phyloP scores from a whole-genome alignment of 2,888 invertebrate species.

The Agapostemon virescens region DNA sequence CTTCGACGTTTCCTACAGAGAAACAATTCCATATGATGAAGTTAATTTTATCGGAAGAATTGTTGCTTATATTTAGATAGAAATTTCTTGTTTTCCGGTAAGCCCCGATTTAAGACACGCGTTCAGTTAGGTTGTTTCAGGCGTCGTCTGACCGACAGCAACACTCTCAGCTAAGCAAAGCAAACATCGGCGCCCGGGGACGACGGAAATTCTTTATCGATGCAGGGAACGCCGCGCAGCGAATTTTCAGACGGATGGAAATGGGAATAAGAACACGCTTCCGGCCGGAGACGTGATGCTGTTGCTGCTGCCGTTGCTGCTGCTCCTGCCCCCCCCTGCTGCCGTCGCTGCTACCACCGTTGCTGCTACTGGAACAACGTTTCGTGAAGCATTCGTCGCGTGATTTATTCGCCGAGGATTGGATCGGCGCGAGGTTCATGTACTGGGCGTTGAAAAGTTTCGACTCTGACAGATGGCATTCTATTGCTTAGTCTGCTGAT shows the following conservation, averaged over 20 bases:
- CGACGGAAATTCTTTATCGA: slow-evolving; percentile 25
- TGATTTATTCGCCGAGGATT: slow-evolving; percentile 2
- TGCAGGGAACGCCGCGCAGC: not conserved
- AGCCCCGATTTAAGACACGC: not conserved
- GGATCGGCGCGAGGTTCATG: not conserved
- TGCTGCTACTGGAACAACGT: slow-evolving; percentile 4
- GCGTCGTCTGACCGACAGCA: not conserved
- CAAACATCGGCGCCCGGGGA: not conserved
- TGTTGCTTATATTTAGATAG: too few species aligned
- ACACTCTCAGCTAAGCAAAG: slow-evolving; percentile 3
- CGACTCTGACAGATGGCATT: not conserved
- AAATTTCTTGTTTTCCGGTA: not conserved
- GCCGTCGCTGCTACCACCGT: not conserved
- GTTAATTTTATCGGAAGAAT: too few species aligned
- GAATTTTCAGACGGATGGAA: slow-evolving; percentile 11
- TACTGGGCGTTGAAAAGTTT: slow-evolving; percentile 15
- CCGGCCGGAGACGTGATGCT: slow-evolving; percentile 5
- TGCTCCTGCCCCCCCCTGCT: not conserved
- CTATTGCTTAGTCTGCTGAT: not conserved
- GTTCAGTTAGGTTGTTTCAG: not conserved
- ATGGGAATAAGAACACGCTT: slow-evolving; percentile 6
- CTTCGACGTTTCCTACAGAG: too few species aligned
- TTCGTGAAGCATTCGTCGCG: slow-evolving; percentile 10
- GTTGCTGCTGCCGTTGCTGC: not conserved
- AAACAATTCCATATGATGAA: too few species aligned